Conservation (phyloP, 1,140 invertebrate genomes). For the Drosophila ambigua region DNA sequence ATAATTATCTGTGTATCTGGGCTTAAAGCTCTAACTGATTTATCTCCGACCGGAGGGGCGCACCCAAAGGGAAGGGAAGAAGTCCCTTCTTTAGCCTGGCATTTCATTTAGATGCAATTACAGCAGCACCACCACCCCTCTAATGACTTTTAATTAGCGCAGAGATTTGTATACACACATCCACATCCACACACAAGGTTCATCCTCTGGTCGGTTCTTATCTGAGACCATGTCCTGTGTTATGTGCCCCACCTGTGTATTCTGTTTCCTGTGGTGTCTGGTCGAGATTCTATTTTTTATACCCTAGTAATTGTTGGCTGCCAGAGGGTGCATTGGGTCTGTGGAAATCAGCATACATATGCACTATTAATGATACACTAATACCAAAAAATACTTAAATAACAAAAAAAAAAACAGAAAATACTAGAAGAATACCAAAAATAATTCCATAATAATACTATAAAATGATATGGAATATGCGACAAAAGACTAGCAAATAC, state of each 20-base stretch:
- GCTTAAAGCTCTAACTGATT: constrained; percentile 30
- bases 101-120: constrained; percentile 68
- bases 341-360: too few species aligned
- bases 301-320: too few species aligned
- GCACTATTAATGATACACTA: too few species aligned
- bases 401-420: too few species aligned
- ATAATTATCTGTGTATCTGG: constrained; percentile 16
- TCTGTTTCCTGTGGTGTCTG: constrained; percentile 25
- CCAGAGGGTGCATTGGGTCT: too few species aligned
- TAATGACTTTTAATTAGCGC: constrained; percentile 81
- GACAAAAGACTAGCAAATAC: too few species aligned
- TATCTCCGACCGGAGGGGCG: neutral
- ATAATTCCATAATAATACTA: too few species aligned
- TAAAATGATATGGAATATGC: too few species aligned
- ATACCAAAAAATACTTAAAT: too few species aligned
- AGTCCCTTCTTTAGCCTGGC: neutral
- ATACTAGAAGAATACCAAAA: too few species aligned
- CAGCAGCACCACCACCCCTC: constrained; percentile 32
- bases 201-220: constrained; percentile 43
- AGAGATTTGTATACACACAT: constrained; percentile 66
- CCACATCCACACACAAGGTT: constrained; percentile 24
- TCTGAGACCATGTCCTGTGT: constrained; percentile 47
- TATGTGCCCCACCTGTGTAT: constrained; percentile 16
- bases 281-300: constrained; percentile 9
- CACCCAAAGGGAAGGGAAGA: neutral